Evolutionary conservation across 2,888 invertebrate genomes (phyloP).

Genomic region (Drosophila pseudotalamancana): DNA sequence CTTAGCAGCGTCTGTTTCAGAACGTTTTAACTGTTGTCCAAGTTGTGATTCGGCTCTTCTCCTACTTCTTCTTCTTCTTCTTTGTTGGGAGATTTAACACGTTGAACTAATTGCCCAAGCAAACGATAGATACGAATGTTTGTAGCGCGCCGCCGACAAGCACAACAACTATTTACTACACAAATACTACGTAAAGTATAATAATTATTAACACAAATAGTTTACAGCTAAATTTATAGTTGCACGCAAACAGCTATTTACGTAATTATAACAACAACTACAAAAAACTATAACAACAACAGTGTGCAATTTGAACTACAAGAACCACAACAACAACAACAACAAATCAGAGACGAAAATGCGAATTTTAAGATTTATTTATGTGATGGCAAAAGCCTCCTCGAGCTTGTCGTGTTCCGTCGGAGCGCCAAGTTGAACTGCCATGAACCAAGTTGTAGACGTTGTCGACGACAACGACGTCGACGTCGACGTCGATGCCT

Average conservation of each 20-base stretch:
- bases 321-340: no score
- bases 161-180: constrained; percentile 49
- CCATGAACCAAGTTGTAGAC: constrained; percentile 62
- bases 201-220: constrained; percentile 37
- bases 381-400: constrained; percentile 21
- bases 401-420: constrained; percentile 53
- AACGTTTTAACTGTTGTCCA: constrained; percentile 52
- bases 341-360: constrained; percentile 35
- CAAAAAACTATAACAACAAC: constrained; percentile 20
- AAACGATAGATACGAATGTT: constrained; percentile 55
- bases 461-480: constrained; percentile 14
- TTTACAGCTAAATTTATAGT: constrained; percentile 2
- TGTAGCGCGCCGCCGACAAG: constrained; percentile 37
- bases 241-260: constrained; percentile 49
- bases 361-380: constrained; percentile 10
- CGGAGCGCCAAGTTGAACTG: constrained; percentile 68
- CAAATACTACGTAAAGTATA: constrained; percentile 68
- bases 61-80: not conserved
- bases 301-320: constrained; percentile 12
- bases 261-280: constrained; percentile 43
- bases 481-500: constrained; percentile 17
- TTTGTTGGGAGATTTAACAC: constrained; percentile 58
- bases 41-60: constrained; percentile 13
- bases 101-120: constrained; percentile 59
- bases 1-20: constrained; percentile 58